phyloP scores from a whole-genome alignment of 1,140 invertebrate species.

The Cecropterus lyciades region DNA sequence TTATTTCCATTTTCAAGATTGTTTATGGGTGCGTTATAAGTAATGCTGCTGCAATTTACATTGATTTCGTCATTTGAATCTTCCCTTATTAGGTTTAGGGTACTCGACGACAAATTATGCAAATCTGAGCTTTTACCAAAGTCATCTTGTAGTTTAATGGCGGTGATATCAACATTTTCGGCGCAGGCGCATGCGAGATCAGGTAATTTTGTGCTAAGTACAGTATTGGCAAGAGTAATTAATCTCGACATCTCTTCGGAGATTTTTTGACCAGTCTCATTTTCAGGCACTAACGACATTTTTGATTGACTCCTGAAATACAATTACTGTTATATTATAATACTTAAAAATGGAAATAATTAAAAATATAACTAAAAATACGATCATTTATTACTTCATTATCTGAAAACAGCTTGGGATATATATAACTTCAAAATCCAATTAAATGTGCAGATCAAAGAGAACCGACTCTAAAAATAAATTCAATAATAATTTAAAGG shows the following conservation, averaged over 20 bases:
- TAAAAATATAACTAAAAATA: too few species aligned
- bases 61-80: conserved; percentile 50
- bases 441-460: too few species aligned
- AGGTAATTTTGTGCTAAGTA: conserved; percentile 73
- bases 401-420: too few species aligned
- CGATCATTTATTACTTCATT: too few species aligned
- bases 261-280: conserved; percentile 64
- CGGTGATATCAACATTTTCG: conserved; percentile 40
- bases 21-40: conserved; percentile 48
- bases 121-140: conserved; percentile 44
- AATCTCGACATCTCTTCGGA: conserved; percentile 73
- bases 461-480: too few species aligned
- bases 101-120: conserved; percentile 37
- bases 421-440: too few species aligned
- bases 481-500: too few species aligned
- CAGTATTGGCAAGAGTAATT: conserved; percentile 79
- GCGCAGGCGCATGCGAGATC: conserved; percentile 65
- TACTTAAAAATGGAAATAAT: too few species aligned
- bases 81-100: conserved; percentile 51
- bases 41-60: conserved; percentile 47
- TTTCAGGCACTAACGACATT: conserved; percentile 61
- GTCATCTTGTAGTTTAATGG: conserved; percentile 41
- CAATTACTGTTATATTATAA: too few species aligned
- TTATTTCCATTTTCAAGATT: conserved; percentile 52
- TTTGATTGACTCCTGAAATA: conserved; percentile 70